Base-by-base conservation (phyloP, 2,888 invertebrate species). In the Oscheius sp. region DNA sequence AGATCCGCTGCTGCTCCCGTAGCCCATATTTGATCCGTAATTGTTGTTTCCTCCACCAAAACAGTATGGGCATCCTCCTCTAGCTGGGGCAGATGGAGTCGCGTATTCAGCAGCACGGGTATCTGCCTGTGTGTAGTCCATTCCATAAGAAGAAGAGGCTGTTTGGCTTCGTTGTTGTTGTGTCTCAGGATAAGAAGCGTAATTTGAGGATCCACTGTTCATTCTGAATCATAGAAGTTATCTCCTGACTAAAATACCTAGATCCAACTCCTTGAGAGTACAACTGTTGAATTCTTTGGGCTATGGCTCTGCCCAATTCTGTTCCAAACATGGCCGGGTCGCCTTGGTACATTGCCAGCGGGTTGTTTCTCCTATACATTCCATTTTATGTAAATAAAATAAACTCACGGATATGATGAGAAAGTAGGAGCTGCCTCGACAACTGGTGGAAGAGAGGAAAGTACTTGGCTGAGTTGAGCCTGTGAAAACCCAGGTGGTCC, bases 241-340 rank as follows among this genome's bases (percentile, higher is more conserved):
- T 27, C 21, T 27, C 3, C 21, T 6, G 56, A 25, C 16, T 5
- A 7, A 25, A 55, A 55, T 21, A 55, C 21, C 25, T 25, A 18
- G 52, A 18, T 25, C 21, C 25, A 35, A 6, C 29, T 29, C 66
- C 66, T 29, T 56, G 35, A 21, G 46, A 18, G 13, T 70, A 70
- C 6, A 73, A n/a, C 29, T 73, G 69, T 27, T 69, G 58, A 41
- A 73, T 73, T 7, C 73, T 25, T 16, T 58, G 69, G 21, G 73
- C 73, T 3, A 73, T 73, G 41, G 73, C 73, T 58, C 53, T 41
- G 1, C 73, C 73, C 29, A 73, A 27, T 29, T 73, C 73, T 3
- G 58, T 59, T 58, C 73, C 73, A 27, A 73, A 73, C 41, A 61
- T 27, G 12, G 46, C 35, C n/a, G 73, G 58, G 25, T 73, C 52